Percentiles rank a stretch among this genome's conserved stretches.
These are phyloP conservation scores for Smithornis capensis DNA, from an alignment of 2,113 vertebrate species.

Conservation along the genomic window DNA sequence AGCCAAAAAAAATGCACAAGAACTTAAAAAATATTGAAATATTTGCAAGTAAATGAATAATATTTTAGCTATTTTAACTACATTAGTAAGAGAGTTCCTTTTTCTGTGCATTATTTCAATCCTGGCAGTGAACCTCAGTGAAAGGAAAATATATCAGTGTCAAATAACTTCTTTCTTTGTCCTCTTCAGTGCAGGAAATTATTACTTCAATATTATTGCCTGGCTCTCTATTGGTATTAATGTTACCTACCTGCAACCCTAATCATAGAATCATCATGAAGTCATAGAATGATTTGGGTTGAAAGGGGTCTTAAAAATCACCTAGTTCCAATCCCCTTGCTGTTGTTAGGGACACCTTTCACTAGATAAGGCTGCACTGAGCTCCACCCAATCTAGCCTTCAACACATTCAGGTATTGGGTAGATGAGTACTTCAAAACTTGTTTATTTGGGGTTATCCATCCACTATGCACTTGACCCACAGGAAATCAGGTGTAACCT, in stretches of 20 bases:
- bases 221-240: neutral
- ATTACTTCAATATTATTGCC: neutral
- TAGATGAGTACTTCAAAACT: neutral
- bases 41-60: neutral
- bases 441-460: neutral
- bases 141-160: neutral
- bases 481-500: fast-evolving
- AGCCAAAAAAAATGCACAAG: neutral
- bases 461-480: too few relatives aligned
- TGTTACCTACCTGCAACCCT: neutral
- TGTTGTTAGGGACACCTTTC: neutral
- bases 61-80: neutral
- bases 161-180: neutral
- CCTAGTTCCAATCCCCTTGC: neutral
- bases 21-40: neutral
- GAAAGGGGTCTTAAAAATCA: neutral
- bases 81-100: neutral
- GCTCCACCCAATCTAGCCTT: too few relatives aligned
- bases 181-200: neutral
- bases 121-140: neutral
- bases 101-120: neutral
- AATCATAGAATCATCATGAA: neutral
- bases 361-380: neutral
- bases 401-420: fast-evolving
- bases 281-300: neutral